Base-by-base conservation (phyloP, 2,797 vertebrate species). In the Knipowitschia caucasica region DNA sequence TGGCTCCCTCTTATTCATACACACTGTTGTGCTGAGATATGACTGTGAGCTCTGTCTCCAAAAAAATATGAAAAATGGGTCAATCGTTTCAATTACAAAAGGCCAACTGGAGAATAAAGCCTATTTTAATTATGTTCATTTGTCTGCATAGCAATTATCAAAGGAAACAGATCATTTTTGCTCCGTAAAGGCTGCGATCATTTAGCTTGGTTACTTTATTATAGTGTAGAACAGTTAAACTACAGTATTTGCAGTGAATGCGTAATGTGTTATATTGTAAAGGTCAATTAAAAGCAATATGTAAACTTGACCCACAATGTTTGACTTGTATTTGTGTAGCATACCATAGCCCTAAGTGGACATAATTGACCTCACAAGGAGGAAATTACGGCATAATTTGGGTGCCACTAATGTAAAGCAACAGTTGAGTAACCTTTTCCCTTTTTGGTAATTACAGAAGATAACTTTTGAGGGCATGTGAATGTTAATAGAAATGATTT, bases 71-170 rank as follows among this genome's bases (percentile, higher is more conserved):
- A 17, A 34, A 64, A 53, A 45, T 14, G 7, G 33, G 21, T 60
- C 58, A 25, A 50, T 75, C 18, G 40, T 61, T 60, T 50, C 50
- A 70, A 71, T 71, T 71, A 63, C 44, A 57, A 64, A 17, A 66
- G 24, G 36, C 43, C 60, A 67, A 67, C 67, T 50, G 71, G 36
- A 64, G 54, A 77, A 62, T 7, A 34, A 40, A 2, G 21, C 44
- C 38, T 64, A 44, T 40, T 67, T 67, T 74, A 67, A 82, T 74
- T 69, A 69, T 9, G 46, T 59, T 56, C 45, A 59, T 65, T 45
- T 21, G 24, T 49, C 45, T 52, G 34, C 40, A 39, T 59, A 68
- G 50, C 50, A 64, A 70, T 80, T 73, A 69, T 27, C 39, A 59
- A 44, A 46, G 56, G 11, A 39, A 40, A 53, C 31, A 35, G 49